phyloP scores from a whole-genome alignment of 2,797 vertebrate genomes.

The Todus mexicanus region DNA sequence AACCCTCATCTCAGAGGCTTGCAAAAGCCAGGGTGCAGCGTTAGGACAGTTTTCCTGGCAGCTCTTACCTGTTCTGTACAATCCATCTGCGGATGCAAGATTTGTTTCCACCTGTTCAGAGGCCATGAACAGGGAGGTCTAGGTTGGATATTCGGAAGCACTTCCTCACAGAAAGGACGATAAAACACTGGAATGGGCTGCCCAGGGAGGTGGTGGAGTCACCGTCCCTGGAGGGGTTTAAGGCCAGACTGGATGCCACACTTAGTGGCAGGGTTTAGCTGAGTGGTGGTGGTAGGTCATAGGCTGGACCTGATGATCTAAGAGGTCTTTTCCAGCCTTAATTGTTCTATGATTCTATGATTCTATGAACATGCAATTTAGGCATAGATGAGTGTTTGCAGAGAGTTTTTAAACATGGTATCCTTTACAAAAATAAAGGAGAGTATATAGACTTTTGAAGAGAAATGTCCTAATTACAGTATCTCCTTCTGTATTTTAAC shows the following conservation, averaged over 20 bases:
- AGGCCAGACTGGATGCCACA: no score
- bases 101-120: neutral
- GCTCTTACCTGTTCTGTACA: neutral
- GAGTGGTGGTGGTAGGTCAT: no score
- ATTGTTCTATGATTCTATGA: no score
- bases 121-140: no score
- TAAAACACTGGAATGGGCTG: no score
- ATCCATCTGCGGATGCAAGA: neutral
- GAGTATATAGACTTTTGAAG: neutral
- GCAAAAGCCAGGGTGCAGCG: neutral
- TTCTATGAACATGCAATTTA: neutral
- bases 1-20: neutral
- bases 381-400: neutral
- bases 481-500: neutral
- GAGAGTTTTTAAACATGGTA: neutral
- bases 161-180: no score
- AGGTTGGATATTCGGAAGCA: no score
- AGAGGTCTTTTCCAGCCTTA: no score
- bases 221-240: no score
- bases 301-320: no score
- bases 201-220: no score
- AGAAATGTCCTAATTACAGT: neutral
- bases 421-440: neutral
- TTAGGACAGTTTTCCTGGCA: neutral
- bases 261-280: no score